Evolutionary conservation across 2,797 vertebrate species (phyloP).

Genomic region (Myotis myotis): DNA sequence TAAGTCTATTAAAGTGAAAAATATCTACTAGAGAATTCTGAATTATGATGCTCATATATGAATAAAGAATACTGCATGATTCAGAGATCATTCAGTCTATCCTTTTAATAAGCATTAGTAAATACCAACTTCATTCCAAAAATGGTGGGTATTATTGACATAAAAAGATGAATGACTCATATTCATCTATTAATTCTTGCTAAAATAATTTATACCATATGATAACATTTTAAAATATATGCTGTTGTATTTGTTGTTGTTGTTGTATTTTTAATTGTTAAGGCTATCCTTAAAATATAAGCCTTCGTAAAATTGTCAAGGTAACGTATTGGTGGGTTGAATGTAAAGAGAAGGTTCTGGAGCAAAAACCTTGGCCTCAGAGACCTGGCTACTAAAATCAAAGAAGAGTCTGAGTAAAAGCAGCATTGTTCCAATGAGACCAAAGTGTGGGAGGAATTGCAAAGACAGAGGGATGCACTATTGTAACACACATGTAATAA

Average conservation of each 20-base stretch:
- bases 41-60: background rate
- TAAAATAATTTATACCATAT: background rate
- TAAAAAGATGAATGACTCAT: background rate
- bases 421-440: background rate
- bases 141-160: background rate
- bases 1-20: background rate
- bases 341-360: background rate
- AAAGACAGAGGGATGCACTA: background rate
- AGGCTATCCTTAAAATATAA: background rate
- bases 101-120: background rate
- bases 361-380: background rate
- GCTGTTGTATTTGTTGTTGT: background rate
- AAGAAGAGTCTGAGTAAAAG: background rate
- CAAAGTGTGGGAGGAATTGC: accelerated
- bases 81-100: background rate
- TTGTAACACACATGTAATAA: background rate
- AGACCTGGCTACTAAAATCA: background rate
- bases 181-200: background rate
- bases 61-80: background rate
- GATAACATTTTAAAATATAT: background rate
- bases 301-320: background rate
- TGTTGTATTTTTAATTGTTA: background rate
- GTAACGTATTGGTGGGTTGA: background rate
- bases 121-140: background rate
- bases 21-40: background rate